Conservation (phyloP, 2,797 vertebrate genomes). For the Sebastes oblongus region DNA sequence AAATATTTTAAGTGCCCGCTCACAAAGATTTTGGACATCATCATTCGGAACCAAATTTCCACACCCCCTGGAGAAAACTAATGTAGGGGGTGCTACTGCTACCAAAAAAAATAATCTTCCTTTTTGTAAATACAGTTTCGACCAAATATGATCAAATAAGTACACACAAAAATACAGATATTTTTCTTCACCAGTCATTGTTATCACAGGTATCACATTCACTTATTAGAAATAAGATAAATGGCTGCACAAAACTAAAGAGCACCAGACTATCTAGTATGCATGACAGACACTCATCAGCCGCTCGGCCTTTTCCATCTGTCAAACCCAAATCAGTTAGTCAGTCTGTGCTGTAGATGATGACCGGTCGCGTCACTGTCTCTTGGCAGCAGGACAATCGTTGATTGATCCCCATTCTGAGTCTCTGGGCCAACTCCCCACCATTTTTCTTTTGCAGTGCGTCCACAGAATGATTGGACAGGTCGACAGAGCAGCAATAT, state of each 20-base stretch:
- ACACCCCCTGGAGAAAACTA: neutral
- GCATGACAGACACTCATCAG: neutral
- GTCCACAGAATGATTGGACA: constrained; percentile 28
- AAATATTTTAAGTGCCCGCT: too few species aligned
- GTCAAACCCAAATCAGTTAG: constrained; percentile 12
- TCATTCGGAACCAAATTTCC: too few species aligned
- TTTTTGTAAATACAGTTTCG: neutral
- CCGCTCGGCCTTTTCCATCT: neutral
- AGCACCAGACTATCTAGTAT: neutral
- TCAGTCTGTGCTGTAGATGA: constrained; percentile 34
- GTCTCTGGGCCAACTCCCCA: neutral
- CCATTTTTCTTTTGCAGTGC: constrained; percentile 16
- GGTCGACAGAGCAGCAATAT: constrained; percentile 10
- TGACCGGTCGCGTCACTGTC: constrained; percentile 7
- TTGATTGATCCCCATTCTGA: constrained; percentile 47
- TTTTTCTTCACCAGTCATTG: neutral
- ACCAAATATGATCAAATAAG: neutral
- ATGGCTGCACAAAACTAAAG: neutral
- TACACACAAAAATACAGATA: neutral
- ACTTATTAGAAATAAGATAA: neutral
- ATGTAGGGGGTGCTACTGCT: neutral
- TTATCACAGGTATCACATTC: neutral
- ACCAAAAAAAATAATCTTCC: too few species aligned
- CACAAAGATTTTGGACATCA: neutral
- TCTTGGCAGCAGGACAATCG: constrained; percentile 31